Conservation (phyloP, 2,888 invertebrate species). For the Phaedon cochleariae region DNA sequence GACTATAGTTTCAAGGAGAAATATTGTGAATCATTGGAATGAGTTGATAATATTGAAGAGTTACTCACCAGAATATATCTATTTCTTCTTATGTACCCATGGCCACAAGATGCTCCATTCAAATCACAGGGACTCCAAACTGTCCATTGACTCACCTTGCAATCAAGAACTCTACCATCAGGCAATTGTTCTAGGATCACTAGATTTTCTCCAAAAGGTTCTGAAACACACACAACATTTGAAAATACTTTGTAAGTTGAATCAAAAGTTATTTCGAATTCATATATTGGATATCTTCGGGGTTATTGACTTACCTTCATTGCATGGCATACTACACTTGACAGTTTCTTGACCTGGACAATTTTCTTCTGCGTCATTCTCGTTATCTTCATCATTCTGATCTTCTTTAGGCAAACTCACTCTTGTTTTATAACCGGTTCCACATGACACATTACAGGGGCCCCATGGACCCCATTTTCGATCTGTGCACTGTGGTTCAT, state of each 20-base stretch:
- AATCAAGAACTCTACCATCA: slow-evolving; percentile 56
- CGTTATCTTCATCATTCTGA: slow-evolving; percentile 38
- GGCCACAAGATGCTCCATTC: slow-evolving; percentile 57
- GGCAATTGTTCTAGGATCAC: slow-evolving; percentile 23
- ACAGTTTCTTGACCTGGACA: slow-evolving; percentile 53
- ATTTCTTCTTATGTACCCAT: slow-evolving; percentile 61
- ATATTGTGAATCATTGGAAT: no score
- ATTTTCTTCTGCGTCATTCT: slow-evolving; percentile 33
- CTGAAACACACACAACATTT: background rate
- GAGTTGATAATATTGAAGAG: no score
- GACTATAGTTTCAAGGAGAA: no score
- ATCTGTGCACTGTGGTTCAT: slow-evolving; percentile 65
- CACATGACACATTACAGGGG: slow-evolving; percentile 78
- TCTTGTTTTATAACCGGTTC: slow-evolving; percentile 71
- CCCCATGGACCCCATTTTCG: slow-evolving; percentile 80
- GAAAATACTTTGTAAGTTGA: background rate
- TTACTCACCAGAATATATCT: slow-evolving; percentile 64
- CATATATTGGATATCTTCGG: no score
- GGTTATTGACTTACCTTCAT: slow-evolving; percentile 12
- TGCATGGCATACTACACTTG: slow-evolving; percentile 55
- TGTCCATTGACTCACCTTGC: slow-evolving; percentile 64
- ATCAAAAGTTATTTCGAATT: no score
- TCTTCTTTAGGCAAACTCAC: slow-evolving; percentile 57
- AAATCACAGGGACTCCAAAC: slow-evolving; percentile 64
- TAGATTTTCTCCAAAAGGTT: slow-evolving; percentile 14